Evolutionary conservation across 2,113 vertebrate species (phyloP), one percentile per base, ranked within the genome.

Genomic region (Ancistrus triradiatus): DNA sequence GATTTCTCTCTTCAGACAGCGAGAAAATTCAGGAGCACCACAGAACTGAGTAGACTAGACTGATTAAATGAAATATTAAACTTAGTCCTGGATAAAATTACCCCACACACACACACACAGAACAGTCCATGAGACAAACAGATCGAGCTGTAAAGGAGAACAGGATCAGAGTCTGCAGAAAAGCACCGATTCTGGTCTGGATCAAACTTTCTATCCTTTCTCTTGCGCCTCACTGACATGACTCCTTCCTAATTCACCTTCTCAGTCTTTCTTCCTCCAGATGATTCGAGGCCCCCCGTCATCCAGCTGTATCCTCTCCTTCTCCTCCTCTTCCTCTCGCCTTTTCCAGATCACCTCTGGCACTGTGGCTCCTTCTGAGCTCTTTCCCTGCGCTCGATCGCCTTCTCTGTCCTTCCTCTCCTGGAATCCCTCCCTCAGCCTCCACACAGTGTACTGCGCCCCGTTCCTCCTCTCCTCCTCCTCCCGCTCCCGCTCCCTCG

Each of bases 341-440:
- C 64, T 84, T 68, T 82, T 87, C 88, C 86, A 87, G 63, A 86
- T 85, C 2, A 86, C 87, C 63, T 88, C 86, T 9, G 80, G 73
- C 52, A 74, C 77, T 47, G 69, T 77, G 25, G 60, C 77, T 37
- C 72, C 80, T 58, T 76, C 81, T 35, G 66, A 19, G 49, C 67
- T 22, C n/a, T 65, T 74, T 66, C 72, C 80, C 60, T 69, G 81
- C 2, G 21, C 59, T 22, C 17, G 51, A 21, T 69, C 60, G 74
- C 81, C 58, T 77, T 62, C 71, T 80, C 82, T 72, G 60, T 66
- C 80, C 50, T 66, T 78, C 81, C 75, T 87, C 75, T 88, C 86
- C 77, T 87, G 87, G 72, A 90, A 88, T 67, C 80, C 88, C 73
- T 90, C 88, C 58, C 88, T 82, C 66, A 80, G 84, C 75, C 79